phyloP scores from a whole-genome alignment of 2,888 invertebrate species.

The Taenaris catops region DNA sequence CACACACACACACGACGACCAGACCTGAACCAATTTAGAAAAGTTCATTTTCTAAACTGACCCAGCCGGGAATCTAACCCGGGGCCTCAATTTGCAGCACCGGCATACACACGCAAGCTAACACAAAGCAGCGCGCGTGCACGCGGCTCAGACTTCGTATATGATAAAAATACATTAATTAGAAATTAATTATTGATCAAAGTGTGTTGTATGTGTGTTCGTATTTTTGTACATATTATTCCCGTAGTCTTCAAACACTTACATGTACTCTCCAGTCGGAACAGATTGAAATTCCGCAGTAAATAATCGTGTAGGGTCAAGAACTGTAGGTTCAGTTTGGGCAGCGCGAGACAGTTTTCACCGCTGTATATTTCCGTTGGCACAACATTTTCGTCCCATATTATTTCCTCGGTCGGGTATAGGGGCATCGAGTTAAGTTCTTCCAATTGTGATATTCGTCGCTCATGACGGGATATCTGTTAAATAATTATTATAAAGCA shows the following conservation, averaged over 20 bases:
- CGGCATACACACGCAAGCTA: too few species aligned
- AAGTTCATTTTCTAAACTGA: too few species aligned
- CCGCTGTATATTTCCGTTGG: conserved; percentile 98
- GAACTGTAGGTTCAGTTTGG: conserved; percentile 98
- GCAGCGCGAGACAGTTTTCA: conserved; percentile 96
- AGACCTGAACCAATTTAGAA: too few species aligned
- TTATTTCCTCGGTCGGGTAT: conserved; percentile 98
- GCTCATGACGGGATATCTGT: conserved; percentile 91
- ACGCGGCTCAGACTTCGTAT: too few species aligned
- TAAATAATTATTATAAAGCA: not conserved
- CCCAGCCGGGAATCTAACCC: too few species aligned
- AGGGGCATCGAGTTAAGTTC: conserved; percentile 98
- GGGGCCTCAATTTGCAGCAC: too few species aligned
- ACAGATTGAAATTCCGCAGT: conserved; percentile 97
- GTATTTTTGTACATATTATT: too few species aligned
- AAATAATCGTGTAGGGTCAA: conserved; percentile 98
- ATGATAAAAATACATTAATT: too few species aligned
- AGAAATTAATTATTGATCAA: too few species aligned
- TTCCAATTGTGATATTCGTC: conserved; percentile 94
- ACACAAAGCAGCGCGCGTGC: too few species aligned
- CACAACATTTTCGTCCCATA: conserved; percentile 99
- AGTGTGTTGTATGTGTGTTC: too few species aligned
- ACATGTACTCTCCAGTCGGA: conserved; percentile 98
- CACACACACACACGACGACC: too few species aligned
- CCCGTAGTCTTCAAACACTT: conserved; percentile 66